Evolutionary conservation across 2,113 vertebrate species (phyloP).

Genomic region (Pholis gunnellus): DNA sequence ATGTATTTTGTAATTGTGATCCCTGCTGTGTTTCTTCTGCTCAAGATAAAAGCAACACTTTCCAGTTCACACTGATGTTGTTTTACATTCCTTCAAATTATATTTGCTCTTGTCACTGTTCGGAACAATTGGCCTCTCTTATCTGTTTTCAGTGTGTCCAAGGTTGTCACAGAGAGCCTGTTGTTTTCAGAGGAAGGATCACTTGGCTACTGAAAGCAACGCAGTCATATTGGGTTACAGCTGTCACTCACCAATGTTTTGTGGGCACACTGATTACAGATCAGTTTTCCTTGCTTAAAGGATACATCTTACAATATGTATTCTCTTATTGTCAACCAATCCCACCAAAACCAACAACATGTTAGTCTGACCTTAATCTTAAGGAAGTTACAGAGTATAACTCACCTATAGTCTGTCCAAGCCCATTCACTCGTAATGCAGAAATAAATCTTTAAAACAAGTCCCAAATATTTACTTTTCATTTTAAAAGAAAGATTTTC

Average conservation of each 20-base stretch:
- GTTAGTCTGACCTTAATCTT: background rate
- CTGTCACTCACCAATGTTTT: background rate
- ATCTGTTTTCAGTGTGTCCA: slow-evolving; percentile 5
- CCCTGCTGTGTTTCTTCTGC: background rate
- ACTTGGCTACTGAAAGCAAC: background rate
- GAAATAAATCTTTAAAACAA: too few relatives aligned
- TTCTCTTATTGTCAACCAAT: background rate
- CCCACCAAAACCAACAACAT: background rate
- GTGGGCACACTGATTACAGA: background rate
- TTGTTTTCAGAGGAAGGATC: background rate
- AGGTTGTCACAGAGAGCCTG: background rate
- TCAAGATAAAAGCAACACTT: background rate
- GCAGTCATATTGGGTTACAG: background rate
- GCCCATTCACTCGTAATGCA: background rate
- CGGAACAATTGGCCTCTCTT: background rate
- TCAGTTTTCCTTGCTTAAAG: background rate
- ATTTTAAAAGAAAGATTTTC: background rate
- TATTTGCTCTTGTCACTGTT: slow-evolving; percentile 15
- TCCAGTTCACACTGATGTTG: slow-evolving; percentile 4
- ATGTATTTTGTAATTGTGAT: background rate
- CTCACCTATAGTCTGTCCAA: background rate
- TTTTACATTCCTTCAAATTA: slow-evolving; percentile 18
- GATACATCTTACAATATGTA: background rate
- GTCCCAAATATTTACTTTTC: background rate
- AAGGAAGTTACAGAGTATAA: background rate